A percentile compares a stretch with the other conserved stretches of the same genome.
phyloP scores from a whole-genome alignment of 35 echinoderm and acorn worm genomes.

The Hemicentrotus pulcherrimus region DNA sequence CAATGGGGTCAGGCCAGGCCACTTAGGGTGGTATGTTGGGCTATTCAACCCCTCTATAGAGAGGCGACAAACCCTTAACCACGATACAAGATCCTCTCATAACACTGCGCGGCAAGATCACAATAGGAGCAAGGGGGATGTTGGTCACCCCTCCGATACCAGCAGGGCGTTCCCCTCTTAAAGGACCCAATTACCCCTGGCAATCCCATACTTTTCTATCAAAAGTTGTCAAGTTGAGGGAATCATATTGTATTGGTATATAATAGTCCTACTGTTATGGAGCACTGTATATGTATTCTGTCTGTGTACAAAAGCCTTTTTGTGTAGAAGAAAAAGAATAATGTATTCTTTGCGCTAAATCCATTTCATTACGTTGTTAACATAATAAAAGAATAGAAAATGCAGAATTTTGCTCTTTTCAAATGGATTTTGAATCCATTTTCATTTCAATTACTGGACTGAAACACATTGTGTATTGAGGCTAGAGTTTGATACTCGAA shows the following conservation, averaged over 20 bases:
- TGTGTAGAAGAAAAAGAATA: too few species aligned
- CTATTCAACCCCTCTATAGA: background rate
- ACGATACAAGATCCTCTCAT: constrained; percentile 10
- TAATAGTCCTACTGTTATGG: background rate
- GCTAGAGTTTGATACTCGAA: too few species aligned
- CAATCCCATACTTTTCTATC: background rate
- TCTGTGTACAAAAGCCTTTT: background rate
- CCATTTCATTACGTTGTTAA: too few species aligned
- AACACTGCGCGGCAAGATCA: background rate
- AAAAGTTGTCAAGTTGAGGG: background rate
- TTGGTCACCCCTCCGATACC: constrained; percentile 15
- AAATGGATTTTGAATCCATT: too few species aligned
- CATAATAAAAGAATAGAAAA: too few species aligned
- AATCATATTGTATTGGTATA: background rate
- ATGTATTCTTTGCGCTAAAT: too few species aligned
- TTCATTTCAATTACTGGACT: too few species aligned
- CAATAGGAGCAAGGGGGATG: constrained; percentile 5
- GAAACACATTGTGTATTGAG: too few species aligned
- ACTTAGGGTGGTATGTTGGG: constrained; percentile 1
- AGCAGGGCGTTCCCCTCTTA: constrained; percentile 15
- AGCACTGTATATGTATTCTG: background rate
- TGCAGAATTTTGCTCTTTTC: too few species aligned
- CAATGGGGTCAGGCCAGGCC: constrained; percentile 22
- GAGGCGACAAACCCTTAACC: constrained; percentile 5
- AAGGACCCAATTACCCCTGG: constrained; percentile 6